Percentiles rank a stretch among this genome's conserved stretches.
Evolutionary conservation across 1,140 invertebrate genomes (phyloP).

Genomic region (Pentalonia nigronervosa): DNA sequence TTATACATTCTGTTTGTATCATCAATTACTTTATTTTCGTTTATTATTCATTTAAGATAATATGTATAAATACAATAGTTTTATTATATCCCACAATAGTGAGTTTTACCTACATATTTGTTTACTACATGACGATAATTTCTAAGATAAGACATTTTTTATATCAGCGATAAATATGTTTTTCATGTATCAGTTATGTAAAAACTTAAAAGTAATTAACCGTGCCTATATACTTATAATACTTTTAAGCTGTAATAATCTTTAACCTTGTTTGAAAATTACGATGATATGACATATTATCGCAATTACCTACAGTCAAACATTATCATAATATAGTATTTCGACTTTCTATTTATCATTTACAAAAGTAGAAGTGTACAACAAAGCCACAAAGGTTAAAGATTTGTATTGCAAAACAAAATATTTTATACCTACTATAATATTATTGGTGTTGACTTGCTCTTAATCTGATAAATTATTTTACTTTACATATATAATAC

Average conservation of each 20-base stretch:
- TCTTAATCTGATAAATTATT: not conserved
- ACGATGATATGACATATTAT: conserved; percentile 6
- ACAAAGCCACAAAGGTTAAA: conserved; percentile 19
- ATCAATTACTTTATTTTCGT: not conserved
- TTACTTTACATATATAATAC: not conserved
- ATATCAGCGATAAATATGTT: not conserved
- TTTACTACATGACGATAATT: conserved; percentile 10
- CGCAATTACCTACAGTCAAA: not conserved
- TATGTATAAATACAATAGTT: not conserved
- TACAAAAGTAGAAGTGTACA: not conserved
- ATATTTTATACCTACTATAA: not conserved
- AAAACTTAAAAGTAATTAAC: not conserved
- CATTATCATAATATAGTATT: not conserved
- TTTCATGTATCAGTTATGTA: not conserved
- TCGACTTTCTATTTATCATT: conserved; percentile 40
- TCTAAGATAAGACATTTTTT: not conserved
- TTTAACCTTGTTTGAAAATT: conserved; percentile 38
- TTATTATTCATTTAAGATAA: not conserved
- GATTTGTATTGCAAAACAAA: not conserved
- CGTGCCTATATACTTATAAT: not conserved
- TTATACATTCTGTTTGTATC: not conserved
- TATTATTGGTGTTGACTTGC: not conserved
- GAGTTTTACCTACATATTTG: not conserved
- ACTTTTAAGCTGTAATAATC: not conserved
- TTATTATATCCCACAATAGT: not conserved